Evolutionary conservation across 2,113 vertebrate genomes (phyloP), one percentile per base, ranked within the genome.

Genomic region (Chaetura pelagica): DNA sequence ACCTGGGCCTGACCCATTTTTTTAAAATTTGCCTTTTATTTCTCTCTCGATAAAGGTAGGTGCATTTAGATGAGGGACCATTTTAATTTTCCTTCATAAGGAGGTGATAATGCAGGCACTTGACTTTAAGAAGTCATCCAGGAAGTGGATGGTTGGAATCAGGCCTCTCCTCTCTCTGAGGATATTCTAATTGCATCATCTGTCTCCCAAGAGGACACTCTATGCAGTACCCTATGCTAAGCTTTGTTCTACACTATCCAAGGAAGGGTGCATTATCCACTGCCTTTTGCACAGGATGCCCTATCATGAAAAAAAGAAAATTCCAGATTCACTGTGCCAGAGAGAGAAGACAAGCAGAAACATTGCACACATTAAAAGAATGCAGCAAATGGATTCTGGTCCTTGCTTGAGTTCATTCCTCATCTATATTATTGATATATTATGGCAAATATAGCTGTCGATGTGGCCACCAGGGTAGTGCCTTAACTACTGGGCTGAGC

Each of bases 21-120:
- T 94, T 23, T 81, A 95, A 95, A 96, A 90, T 90, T 87, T 94
- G 89, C 93, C 95, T 91, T 91, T 96, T 94, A 88, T 95, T 83
- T 90, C 91, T 96, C 68, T 89, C 89, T 90, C 84, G 95, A 93
- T 95, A 93, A 93, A 87, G 82, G 80, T 38, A 94, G 95, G 86
- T 90, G 59, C 82, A 80, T 94, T 90, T 93, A 95, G 89, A 95
- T 92, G 83, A 94, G 85, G 72, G 74, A 38, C 83, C 88, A 96
- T 96, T 97, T 96, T 88, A 92, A 93, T 97, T 96, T 94, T 90
- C 90, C 88, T 77, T 94, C 90, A 26, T 83, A 86, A 93, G 88
- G 79, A 96, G 85, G 59, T 86, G 94, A 92, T 95, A 96, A 96
- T 93, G 86, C 68, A 96, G 90, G 64, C 86, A 93, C 90, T 96